phyloP scores from a whole-genome alignment of 2,113 vertebrate genomes.

The Edolisoma coerulescens region DNA sequence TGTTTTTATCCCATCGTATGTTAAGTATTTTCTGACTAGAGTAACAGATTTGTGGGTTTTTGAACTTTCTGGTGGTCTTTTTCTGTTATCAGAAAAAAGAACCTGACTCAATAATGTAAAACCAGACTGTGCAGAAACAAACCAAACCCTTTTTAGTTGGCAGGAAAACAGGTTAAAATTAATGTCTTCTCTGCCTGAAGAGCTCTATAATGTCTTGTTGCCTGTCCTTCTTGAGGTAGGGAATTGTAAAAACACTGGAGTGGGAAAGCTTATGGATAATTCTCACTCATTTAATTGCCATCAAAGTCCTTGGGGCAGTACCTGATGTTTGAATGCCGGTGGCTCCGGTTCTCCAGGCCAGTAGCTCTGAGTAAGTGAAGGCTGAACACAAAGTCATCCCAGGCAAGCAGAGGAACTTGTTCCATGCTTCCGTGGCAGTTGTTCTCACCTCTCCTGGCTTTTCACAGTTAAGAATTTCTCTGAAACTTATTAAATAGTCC shows the following conservation, averaged over 20 bases:
- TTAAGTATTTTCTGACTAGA: background rate
- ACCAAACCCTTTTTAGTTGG: background rate
- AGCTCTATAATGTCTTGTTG: background rate
- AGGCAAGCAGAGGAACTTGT: background rate
- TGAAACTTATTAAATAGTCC: background rate
- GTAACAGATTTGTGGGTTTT: background rate
- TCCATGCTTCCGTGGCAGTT: fast-evolving
- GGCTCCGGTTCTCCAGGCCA: background rate
- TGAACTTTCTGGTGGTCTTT: background rate
- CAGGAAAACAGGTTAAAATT: background rate
- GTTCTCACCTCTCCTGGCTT: background rate
- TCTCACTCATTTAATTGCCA: background rate
- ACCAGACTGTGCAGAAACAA: background rate
- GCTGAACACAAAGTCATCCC: background rate
- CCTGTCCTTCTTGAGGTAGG: background rate
- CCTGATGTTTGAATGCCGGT: background rate
- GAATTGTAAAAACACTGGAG: background rate
- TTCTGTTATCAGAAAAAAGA: background rate
- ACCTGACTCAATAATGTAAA: background rate
- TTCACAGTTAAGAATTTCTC: background rate
- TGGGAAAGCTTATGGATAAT: background rate
- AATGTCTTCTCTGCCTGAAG: background rate
- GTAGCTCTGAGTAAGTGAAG: background rate
- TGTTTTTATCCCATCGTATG: background rate
- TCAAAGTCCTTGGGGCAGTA: background rate